Base-by-base conservation (phyloP, 2,888 invertebrate species). In the Diplolepis rosae region DNA sequence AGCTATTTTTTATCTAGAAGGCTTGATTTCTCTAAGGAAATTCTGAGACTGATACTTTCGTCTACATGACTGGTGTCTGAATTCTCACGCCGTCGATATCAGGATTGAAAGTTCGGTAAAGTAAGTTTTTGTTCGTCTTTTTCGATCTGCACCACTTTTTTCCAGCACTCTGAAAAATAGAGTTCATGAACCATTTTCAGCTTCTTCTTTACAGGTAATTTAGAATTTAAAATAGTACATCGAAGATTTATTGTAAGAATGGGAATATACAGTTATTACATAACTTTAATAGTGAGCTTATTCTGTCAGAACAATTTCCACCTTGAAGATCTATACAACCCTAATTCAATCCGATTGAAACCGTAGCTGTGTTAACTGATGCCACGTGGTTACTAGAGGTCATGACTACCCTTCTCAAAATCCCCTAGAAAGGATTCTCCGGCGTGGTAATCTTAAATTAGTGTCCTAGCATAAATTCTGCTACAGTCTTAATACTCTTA, bases 271-370 rank as follows among this genome's bases (percentile, higher is more conserved):
- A 5, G 15, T 15, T 24, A 50, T 50, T 50, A 18, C 27, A 32
- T 28, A 65, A 71, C 52, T 68, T 51, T 69, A 48, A 68, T 70
- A 69, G 66, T 67, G 73, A 72, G 77, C 77, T 80, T 77, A 79
- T 83, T 78, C 75, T 72, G 79, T 82, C 82, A 81, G 77, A 82
- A 82, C 79, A 80, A 78, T 79, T 81, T 80, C 79, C 71, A 72
- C 72, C 71, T 54, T 76, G 77, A 75, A 79, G 77, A 73, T 69
- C 67, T 51, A 45, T 48, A 68, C 72, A 79, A 77, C 78, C 81
- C 79, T 84, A 85, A 86, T 85, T 85, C 80, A 78, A 82, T 80
- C 75, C 77, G 83, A 87, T 81, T 81, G 85, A 84, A 85, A 83
- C 84, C 84, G 79, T 85, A 85, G 78, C 75, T 80, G 77, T 83